Evolutionary conservation across 1,140 invertebrate genomes (phyloP), one percentile per base, ranked within the genome.

Genomic region (Rhopalosiphum padi): DNA sequence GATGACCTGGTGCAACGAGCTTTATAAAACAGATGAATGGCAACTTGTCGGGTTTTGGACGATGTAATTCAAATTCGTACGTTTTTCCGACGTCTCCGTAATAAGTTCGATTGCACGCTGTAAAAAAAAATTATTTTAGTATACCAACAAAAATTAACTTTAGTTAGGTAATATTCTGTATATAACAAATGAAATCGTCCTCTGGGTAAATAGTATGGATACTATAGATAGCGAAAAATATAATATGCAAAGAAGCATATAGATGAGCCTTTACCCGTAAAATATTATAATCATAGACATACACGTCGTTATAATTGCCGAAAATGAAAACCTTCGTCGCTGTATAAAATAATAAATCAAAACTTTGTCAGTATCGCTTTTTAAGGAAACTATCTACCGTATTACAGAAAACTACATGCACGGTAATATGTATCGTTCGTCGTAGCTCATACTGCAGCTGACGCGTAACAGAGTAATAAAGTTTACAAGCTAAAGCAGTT

Each of bases 101-200:
- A 95, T 98, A 98, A 9, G 98, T 98, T 95, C 97, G 96, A 95
- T 98, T 98, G 95, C 98, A 98, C 91, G 97, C 98, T 98, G 96
- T 91, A 96, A 96, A 95, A 95, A 95, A 88, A 88, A 43, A 43
- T 41, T 23, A 11, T n/a, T 85, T 2, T 85, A 43, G 35, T 25
- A 3, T 9, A 25, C 0, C 2, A 2, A 25, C 9, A 4, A 23
- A 41, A 11, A 43, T 43, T 2, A 23, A 82, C 11, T 18, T 2
- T n/a, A n/a, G 30, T n/a, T 11, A 15, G 60, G 15, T 30, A n/a
- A 30, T 68, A 68, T 0, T n/a, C 48, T 51, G 41, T 25, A 7
- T 55, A 30, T 68, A n/a, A 68, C 60, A n/a, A 68, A 18, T 18
- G 11, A 15, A 68, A n/a, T 11, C 60, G 25, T n/a, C 30, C 4